Conservation (phyloP, 2,113 vertebrate species). For the Actinemys pallida region DNA sequence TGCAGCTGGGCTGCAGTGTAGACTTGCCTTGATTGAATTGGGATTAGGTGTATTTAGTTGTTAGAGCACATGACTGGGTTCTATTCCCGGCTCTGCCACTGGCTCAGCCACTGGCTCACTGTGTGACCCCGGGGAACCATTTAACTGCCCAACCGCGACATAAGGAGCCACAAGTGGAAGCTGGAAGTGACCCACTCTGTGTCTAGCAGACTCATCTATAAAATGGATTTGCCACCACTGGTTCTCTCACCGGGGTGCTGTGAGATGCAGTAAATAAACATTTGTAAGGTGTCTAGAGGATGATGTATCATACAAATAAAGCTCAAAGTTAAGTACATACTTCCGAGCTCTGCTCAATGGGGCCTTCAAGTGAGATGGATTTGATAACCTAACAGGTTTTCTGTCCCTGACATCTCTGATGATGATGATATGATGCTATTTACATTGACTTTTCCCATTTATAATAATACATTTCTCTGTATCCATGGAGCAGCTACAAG, state of each 20-base stretch:
- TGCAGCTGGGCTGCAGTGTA: no score
- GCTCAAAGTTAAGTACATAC: not conserved
- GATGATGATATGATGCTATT: not conserved
- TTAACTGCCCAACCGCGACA: not conserved
- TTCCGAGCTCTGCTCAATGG: not conserved
- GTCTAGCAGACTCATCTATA: not conserved
- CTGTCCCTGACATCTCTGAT: not conserved
- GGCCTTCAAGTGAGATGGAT: not conserved
- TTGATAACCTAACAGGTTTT: not conserved
- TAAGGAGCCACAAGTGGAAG: not conserved
- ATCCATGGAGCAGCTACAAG: not conserved
- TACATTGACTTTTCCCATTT: not conserved
- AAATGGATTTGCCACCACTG: not conserved
- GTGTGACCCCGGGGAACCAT: not conserved
- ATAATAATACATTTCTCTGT: not conserved
- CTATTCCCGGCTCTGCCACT: not conserved
- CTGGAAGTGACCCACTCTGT: not conserved
- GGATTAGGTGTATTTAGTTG: not conserved
- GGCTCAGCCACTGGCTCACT: not conserved
- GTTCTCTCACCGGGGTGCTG: not conserved
- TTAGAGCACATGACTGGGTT: not conserved
- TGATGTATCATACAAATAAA: not conserved
- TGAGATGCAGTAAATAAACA: not conserved
- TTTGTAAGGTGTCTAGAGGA: not conserved
- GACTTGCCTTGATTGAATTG: no score